Evolutionary conservation across 2,888 invertebrate genomes (phyloP).

Genomic region (Tolmerus cingulatus): DNA sequence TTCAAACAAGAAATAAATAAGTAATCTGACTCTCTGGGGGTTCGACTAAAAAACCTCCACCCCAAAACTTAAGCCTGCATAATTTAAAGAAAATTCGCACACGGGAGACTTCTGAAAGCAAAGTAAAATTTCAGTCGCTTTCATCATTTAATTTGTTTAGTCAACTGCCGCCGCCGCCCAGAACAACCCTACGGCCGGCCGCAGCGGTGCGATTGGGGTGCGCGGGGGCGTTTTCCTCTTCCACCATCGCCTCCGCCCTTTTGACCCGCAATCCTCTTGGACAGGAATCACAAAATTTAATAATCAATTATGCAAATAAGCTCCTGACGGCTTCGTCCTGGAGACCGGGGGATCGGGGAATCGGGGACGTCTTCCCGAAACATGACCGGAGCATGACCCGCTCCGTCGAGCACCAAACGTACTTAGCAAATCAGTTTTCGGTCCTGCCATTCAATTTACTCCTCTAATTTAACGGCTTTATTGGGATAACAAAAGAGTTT

Average conservation of each 20-base stretch:
- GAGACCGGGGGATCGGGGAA: not conserved
- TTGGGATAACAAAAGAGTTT: constrained; percentile 36
- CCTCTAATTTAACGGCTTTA: constrained; percentile 17
- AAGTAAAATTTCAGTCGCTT: not conserved
- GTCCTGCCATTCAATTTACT: constrained; percentile 3
- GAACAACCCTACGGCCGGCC: not conserved
- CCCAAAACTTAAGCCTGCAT: not conserved
- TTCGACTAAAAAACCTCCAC: no score
- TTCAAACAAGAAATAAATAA: not conserved
- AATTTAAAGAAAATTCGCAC: constrained; percentile 3
- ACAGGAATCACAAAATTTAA: constrained; percentile 35
- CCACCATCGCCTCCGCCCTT: not conserved
- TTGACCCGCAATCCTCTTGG: not conserved
- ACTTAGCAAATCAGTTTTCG: constrained; percentile 29
- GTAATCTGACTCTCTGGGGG: not conserved
- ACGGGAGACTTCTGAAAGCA: not conserved
- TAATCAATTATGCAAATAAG: constrained; percentile 39
- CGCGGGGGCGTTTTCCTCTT: no score
- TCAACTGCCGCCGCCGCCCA: not conserved
- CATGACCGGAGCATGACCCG: not conserved
- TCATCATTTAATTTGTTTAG: constrained; percentile 23
- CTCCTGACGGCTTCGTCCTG: not conserved
- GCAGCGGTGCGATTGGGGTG: not conserved
- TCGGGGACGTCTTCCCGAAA: not conserved
- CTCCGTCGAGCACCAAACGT: constrained; percentile 12